Base-by-base conservation (phyloP, 2,888 invertebrate species). In the Drosophila formosana region DNA sequence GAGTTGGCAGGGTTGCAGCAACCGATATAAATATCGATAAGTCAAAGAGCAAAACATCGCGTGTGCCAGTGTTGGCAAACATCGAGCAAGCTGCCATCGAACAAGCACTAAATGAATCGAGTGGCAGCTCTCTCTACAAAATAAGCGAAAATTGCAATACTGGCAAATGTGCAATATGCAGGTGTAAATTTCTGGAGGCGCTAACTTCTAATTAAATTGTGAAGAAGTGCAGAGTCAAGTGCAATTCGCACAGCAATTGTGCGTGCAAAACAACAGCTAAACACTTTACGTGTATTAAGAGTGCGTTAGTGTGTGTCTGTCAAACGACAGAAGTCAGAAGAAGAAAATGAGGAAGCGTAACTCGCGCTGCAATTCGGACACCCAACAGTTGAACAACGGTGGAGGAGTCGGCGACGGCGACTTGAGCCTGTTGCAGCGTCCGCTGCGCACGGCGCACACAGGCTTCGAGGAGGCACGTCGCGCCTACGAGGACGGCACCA, bases 401-500 rank as follows among this genome's bases (percentile, higher is more conserved):
- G 41, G 43, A 37, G 18, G 43, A 37, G 18, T 11, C 7, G 34
- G 34, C 13, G 37, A n/a, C 18, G 94, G 94, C 88, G 94, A 95
- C 89, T 93, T 94, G 87, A 93, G 94, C 82, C 82, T 94, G 70
- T 92, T 95, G 41, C 93, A 94, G 80, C 95, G 95, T 90, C 96
- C 96, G 18, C 94, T 96, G 82, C 93, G 93, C 67, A 95, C 95
- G 63, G 96, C 95, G 91, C 92, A 95, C 60, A 94, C 94, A 75
- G 95, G 95, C 53, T 94, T 96, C 89, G 93, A 94, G 63, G 95
- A 97, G 91, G 95, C 96, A 11, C 93, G 95, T 45, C 94, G 95
- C 87, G 94, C 96, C 67, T 95, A 95, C 89, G 95, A 96, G 88
- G 94, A 94, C 84, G 96, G 96, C 56, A 96, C 96, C 78, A 94